phyloP scores from a whole-genome alignment of 2,113 vertebrate genomes.

The Todiramphus chloris region DNA sequence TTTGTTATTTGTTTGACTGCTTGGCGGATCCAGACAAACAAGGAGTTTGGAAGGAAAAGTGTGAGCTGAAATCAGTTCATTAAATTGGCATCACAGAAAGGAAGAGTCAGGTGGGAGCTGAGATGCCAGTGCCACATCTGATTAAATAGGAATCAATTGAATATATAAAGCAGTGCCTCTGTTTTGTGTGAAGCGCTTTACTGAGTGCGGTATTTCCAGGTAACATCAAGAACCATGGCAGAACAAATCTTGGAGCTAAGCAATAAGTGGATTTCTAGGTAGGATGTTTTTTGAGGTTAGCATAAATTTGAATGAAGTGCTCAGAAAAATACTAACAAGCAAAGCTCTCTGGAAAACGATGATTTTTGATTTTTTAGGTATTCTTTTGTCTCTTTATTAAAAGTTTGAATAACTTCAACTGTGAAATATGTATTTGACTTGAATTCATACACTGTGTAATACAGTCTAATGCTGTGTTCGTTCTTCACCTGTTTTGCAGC shows the following conservation, averaged over 20 bases:
- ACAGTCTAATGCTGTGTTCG: neutral
- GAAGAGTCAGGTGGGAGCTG: neutral
- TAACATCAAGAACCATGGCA: neutral
- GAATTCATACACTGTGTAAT: neutral
- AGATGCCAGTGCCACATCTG: neutral
- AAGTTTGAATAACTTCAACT: neutral
- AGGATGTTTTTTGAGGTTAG: neutral
- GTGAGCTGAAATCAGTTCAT: neutral
- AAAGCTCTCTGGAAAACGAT: neutral
- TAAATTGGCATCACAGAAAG: neutral
- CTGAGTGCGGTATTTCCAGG: neutral
- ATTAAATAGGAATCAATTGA: neutral
- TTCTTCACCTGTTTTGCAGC: neutral
- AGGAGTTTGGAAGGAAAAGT: neutral
- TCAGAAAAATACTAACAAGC: neutral
- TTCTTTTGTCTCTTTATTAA: neutral
- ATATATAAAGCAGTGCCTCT: neutral
- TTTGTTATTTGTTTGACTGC: neutral
- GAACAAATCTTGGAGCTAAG: neutral
- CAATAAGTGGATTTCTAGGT: neutral
- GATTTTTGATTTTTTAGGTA: neutral
- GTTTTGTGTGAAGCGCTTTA: neutral
- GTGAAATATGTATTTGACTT: neutral
- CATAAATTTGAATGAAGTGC: neutral
- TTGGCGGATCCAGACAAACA: neutral